Conservation (phyloP, 1,140 invertebrate species). For the Pygmarrhopalites habei region DNA sequence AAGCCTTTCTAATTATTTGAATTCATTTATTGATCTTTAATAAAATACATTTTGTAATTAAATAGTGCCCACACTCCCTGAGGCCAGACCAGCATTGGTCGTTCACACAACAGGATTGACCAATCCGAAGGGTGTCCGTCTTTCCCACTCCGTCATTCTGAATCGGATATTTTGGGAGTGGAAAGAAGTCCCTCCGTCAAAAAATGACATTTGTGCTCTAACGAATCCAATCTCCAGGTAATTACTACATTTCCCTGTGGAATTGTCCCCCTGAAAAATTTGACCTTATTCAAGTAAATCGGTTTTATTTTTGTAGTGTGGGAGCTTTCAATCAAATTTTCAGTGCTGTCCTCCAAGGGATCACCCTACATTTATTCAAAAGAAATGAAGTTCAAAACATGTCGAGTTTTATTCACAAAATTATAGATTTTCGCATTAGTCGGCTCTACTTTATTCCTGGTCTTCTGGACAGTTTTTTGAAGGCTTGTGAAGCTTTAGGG, state of each 20-base stretch:
- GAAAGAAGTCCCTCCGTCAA: constrained; percentile 54
- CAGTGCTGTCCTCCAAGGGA: background rate
- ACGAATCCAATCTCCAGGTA: background rate
- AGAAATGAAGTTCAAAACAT: constrained; percentile 2
- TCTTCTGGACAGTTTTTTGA: constrained; percentile 5
- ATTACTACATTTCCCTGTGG: background rate
- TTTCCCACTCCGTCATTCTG: constrained; percentile 66
- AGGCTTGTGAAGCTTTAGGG: background rate
- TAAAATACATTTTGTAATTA: too few species aligned
- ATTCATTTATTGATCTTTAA: too few species aligned
- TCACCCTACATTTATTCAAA: constrained; percentile 7
- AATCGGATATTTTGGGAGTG: constrained; percentile 78
- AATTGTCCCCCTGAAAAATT: background rate
- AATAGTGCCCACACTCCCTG: too few species aligned
- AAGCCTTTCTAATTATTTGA: too few species aligned
- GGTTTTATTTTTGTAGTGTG: background rate
- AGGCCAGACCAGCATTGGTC: constrained; percentile 60
- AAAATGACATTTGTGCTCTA: background rate
- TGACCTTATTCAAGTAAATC: background rate
- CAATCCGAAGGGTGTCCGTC: constrained; percentile 50
- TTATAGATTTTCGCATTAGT: background rate
- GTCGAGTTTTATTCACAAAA: background rate
- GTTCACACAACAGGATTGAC: constrained; percentile 73
- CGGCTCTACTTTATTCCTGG: background rate
- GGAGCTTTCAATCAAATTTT: background rate